Evolutionary conservation across 2,113 vertebrate genomes (phyloP).

Genomic region (Cisticola juncidis): DNA sequence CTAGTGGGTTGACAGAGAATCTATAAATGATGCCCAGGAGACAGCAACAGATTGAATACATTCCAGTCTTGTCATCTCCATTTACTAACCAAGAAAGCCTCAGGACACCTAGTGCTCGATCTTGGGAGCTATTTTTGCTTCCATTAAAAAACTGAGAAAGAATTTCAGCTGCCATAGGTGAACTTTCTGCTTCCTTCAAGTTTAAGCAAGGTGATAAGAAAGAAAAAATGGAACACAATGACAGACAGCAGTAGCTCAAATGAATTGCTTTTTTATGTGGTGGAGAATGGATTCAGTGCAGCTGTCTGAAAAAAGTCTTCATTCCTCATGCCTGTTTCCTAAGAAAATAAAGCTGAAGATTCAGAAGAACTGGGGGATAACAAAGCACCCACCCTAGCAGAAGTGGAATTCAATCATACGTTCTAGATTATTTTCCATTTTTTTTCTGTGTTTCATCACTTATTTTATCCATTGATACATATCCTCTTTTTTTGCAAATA

Average conservation of each 20-base stretch:
- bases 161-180: conserved; percentile 26
- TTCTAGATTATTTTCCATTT: not conserved
- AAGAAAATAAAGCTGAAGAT: conserved; percentile 23
- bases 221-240: not conserved
- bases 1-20: conserved; percentile 56
- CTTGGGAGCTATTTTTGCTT: conserved; percentile 19
- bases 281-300: not conserved
- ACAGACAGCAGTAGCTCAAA: conserved; percentile 25
- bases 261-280: not conserved
- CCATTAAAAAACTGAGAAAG: conserved; percentile 33
- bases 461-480: not conserved
- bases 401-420: not conserved
- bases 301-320: not conserved
- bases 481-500: conserved; percentile 2
- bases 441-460: not conserved
- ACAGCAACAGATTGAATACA: conserved; percentile 44
- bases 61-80: conserved; percentile 9
- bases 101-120: not conserved
- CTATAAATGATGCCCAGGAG: conserved; percentile 63
- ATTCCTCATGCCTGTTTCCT: not conserved
- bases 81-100: conserved; percentile 28
- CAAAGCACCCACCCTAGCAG: not conserved
- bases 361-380: not conserved
- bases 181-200: conserved; percentile 30
- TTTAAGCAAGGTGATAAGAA: conserved; percentile 46